A percentile compares a stretch with the other conserved stretches of the same genome.
phyloP scores from a whole-genome alignment of 2,888 invertebrate genomes.

The Sminthurinus aureus region DNA sequence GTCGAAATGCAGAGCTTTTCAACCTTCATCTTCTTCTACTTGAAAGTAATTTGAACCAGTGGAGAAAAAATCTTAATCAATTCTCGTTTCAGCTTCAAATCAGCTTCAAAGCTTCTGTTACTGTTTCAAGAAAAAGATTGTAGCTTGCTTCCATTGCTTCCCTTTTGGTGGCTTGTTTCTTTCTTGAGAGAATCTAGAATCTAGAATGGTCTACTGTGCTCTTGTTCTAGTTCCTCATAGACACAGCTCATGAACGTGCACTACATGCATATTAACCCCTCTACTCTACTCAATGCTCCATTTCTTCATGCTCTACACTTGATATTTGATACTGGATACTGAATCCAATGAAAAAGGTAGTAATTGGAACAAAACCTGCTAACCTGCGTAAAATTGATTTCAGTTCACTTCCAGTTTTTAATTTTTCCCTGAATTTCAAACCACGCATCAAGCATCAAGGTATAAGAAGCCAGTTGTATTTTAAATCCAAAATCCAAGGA shows the following conservation, averaged over 20 bases:
- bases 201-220: neutral
- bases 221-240: conserved; percentile 5
- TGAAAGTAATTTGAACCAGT: conserved; percentile 33
- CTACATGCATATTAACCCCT: conserved; percentile 13
- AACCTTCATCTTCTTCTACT: neutral
- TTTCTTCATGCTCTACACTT: neutral
- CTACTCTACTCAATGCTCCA: neutral
- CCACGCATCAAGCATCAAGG: neutral
- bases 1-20: conserved; percentile 34
- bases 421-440: neutral
- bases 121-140: too few relatives aligned
- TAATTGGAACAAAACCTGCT: too few relatives aligned
- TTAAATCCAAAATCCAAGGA: too few relatives aligned
- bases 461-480: too few relatives aligned
- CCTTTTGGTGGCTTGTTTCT: neutral
- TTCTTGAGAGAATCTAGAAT: too few relatives aligned
- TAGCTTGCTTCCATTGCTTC: neutral
- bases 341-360: neutral
- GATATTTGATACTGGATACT: too few relatives aligned
- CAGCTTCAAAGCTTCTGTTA: neutral
- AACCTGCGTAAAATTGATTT: neutral
- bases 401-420: neutral
- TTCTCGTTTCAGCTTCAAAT: neutral
- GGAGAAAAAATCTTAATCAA: conserved; percentile 43
- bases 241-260: conserved; percentile 25